Evolutionary conservation across 53 echinoderm and acorn worm species (phyloP).

Genomic region (Paracentrotus lividus): DNA sequence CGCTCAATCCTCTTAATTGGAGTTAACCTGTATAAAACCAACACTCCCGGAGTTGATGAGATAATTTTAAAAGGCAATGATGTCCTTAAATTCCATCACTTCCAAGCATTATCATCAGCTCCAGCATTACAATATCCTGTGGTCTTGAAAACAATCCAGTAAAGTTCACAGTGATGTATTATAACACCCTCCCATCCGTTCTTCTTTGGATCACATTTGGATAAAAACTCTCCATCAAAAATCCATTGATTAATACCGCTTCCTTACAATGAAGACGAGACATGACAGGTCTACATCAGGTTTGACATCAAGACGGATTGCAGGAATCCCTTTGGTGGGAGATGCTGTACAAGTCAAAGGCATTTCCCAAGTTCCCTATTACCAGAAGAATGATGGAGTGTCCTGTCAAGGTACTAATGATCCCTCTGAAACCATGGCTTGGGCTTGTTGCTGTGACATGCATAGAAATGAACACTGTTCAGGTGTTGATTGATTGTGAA

Average conservation of each 20-base stretch:
- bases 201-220: not conserved
- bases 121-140: not conserved
- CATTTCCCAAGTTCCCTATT: not conserved
- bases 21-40: no score
- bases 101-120: not conserved
- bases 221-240: not conserved
- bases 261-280: not conserved
- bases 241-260: not conserved
- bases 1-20: no score
- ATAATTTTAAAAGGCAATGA: not conserved
- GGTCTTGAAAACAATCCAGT: not conserved
- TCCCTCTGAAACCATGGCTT: constrained; percentile 1
- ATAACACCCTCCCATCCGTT: not conserved
- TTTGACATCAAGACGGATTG: not conserved
- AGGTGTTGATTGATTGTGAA: constrained; percentile 1
- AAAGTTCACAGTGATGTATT: not conserved
- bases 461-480: not conserved
- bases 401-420: constrained; percentile 24
- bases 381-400: not conserved
- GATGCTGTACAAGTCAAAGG: constrained; percentile 36
- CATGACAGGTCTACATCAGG: not conserved
- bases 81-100: not conserved
- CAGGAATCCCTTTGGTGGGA: not conserved
- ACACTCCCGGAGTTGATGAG: no score
- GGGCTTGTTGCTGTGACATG: not conserved